Conservation (phyloP, 2,797 vertebrate species). For the Liasis olivaceus region DNA sequence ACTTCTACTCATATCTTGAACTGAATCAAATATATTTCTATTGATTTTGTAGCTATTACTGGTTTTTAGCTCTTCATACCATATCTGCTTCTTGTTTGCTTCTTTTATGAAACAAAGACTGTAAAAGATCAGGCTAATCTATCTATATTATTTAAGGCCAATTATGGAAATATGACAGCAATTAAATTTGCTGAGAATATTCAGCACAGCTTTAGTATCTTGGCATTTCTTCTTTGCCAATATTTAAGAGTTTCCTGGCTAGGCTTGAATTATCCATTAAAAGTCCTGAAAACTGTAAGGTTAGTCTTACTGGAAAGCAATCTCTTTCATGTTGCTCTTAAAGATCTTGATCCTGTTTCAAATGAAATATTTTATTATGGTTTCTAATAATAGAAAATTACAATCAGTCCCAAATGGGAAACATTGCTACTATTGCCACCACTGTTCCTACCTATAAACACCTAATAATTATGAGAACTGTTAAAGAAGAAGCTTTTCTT, state of each 20-base stretch:
- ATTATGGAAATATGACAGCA: background rate
- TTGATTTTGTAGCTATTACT: background rate
- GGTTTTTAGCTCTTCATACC: background rate
- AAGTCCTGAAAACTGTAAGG: slow-evolving; percentile 26
- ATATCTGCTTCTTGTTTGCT: background rate
- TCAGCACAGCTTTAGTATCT: background rate
- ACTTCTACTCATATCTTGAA: background rate
- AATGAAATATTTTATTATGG: slow-evolving; percentile 59
- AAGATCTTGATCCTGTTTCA: slow-evolving; percentile 60
- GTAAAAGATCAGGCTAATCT: background rate
- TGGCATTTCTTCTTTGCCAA: slow-evolving; percentile 1
- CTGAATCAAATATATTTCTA: background rate
- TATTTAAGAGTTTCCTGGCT: background rate
- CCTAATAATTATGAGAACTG: slow-evolving; percentile 37
- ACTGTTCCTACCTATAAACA: slow-evolving; percentile 21
- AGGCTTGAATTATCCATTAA: slow-evolving; percentile 2
- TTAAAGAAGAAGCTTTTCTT: slow-evolving; percentile 47
- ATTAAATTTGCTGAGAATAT: slow-evolving; percentile 5
- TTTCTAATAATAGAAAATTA: slow-evolving; percentile 60
- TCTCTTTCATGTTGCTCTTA: slow-evolving; percentile 47
- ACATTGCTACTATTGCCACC: slow-evolving; percentile 28
- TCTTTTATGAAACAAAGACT: background rate
- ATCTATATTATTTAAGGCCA: background rate
- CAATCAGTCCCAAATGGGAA: slow-evolving; percentile 54
- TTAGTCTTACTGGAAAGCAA: slow-evolving; percentile 60